These are phyloP conservation scores for Lucifuga dentata DNA, from an alignment of 2,113 vertebrate species.

Conservation along the genomic window DNA sequence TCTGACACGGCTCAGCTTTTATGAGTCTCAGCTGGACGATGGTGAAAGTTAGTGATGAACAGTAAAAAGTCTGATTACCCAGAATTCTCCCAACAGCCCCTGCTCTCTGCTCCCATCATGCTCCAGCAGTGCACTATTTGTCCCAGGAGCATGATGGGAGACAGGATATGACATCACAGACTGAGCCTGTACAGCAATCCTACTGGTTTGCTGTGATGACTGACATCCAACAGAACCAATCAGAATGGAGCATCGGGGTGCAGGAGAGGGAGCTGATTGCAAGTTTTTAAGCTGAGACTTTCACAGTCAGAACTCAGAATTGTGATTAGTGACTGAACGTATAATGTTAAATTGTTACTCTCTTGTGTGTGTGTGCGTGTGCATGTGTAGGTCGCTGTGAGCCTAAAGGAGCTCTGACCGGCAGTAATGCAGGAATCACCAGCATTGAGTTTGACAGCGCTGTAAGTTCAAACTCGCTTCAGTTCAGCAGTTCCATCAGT, in stretches of 20 bases:
- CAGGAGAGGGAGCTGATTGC: constrained; percentile 83
- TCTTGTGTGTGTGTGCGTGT: too few species aligned
- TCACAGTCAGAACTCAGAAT: too few species aligned
- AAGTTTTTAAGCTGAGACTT: constrained; percentile 97
- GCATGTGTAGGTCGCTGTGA: constrained; percentile 89
- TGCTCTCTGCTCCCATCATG: constrained; percentile 61
- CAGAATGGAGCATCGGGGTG: constrained; percentile 42
- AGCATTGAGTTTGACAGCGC: constrained; percentile 98
- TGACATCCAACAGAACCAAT: constrained; percentile 66
- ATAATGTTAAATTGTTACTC: too few species aligned
- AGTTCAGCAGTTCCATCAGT: too few species aligned
- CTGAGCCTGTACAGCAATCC: constrained; percentile 47
- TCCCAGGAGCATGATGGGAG: constrained; percentile 67
- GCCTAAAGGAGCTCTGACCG: constrained; percentile 90
- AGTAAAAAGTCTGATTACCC: constrained; percentile 82
- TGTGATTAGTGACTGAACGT: too few species aligned
- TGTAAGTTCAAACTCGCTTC: constrained; percentile 82
- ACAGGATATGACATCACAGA: constrained; percentile 51
- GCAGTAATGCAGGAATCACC: constrained; percentile 98
- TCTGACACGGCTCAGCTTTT: too few species aligned
- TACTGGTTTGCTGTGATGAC: constrained; percentile 14
- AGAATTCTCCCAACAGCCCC: constrained; percentile 65
- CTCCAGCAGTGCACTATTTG: constrained; percentile 68
- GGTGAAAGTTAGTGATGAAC: constrained; percentile 77
- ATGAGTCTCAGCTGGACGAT: too few species aligned